Conservation (phyloP, 2,113 vertebrate species). For the Anguilla rostrata region DNA sequence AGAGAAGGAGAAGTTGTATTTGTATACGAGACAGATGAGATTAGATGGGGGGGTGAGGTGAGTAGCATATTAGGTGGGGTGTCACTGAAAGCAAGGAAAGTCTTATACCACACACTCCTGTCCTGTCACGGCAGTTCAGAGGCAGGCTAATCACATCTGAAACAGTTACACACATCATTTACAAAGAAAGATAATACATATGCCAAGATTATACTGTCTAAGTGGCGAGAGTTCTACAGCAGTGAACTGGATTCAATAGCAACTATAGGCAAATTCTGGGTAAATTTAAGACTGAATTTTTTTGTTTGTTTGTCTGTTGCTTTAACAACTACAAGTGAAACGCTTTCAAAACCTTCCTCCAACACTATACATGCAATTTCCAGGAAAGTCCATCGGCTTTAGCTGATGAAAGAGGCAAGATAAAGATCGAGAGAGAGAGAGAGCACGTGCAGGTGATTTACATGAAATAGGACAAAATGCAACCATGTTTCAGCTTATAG, state of each 20-base stretch:
- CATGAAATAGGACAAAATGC: background rate
- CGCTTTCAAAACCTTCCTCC: slow-evolving; percentile 41
- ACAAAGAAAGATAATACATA: background rate
- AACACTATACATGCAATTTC: slow-evolving; percentile 63
- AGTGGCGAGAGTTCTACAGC: background rate
- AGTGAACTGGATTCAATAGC: slow-evolving; percentile 35
- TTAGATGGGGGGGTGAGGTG: slow-evolving; percentile 32
- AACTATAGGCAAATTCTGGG: slow-evolving; percentile 33
- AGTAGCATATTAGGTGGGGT: slow-evolving; percentile 38
- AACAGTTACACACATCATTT: background rate
- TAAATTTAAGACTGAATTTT: slow-evolving; percentile 40
- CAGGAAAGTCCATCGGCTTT: slow-evolving; percentile 31
- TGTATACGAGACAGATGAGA: slow-evolving; percentile 40
- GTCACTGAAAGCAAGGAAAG: background rate
- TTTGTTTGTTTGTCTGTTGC: slow-evolving; percentile 25
- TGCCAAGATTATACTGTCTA: background rate
- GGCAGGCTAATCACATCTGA: slow-evolving; percentile 1
- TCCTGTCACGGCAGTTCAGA: background rate
- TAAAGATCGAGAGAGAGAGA: background rate
- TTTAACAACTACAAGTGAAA: slow-evolving; percentile 21
- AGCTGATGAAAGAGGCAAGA: background rate
- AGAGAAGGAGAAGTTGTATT: slow-evolving; percentile 26
- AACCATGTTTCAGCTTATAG: background rate
- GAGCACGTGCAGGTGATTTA: background rate
- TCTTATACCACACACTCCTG: background rate